phyloP scores from a whole-genome alignment of 2,797 vertebrate species.

The Tadarida brasiliensis region DNA sequence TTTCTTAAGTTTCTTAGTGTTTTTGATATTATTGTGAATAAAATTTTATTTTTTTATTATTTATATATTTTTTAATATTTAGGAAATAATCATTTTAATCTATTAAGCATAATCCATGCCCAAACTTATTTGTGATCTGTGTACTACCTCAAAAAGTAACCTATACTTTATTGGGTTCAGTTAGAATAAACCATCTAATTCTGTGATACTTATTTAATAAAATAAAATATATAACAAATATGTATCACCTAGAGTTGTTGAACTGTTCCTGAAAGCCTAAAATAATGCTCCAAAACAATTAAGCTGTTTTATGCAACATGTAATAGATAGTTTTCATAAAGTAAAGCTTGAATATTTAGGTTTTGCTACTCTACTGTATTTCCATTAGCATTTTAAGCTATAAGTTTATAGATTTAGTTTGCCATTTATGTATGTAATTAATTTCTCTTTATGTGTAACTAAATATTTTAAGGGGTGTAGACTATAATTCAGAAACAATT shows the following conservation, averaged over 20 bases:
- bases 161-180: background rate
- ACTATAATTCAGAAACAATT: conserved; percentile 34
- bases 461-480: background rate
- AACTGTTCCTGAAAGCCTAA: conserved; percentile 58
- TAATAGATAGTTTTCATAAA: conserved; percentile 36
- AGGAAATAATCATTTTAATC: conserved; percentile 55
- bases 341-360: conserved; percentile 43
- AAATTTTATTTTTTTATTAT: too few species aligned
- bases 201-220: conserved; percentile 43
- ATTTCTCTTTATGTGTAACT: conserved; percentile 31
- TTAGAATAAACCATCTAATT: background rate
- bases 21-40: too few species aligned
- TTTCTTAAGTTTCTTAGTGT: too few species aligned
- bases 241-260: background rate
- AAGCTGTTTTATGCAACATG: conserved; percentile 44
- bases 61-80: background rate
- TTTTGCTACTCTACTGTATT: conserved; percentile 12
- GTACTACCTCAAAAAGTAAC: conserved; percentile 22
- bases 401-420: conserved; percentile 41
- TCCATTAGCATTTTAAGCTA: conserved; percentile 34
- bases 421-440: background rate
- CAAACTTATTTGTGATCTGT: conserved; percentile 27
- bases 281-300: conserved; percentile 32
- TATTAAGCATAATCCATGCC: conserved; percentile 46
- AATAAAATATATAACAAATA: conserved; percentile 38